Conservation (phyloP, 2,888 invertebrate genomes). For the Philereme transversata region DNA sequence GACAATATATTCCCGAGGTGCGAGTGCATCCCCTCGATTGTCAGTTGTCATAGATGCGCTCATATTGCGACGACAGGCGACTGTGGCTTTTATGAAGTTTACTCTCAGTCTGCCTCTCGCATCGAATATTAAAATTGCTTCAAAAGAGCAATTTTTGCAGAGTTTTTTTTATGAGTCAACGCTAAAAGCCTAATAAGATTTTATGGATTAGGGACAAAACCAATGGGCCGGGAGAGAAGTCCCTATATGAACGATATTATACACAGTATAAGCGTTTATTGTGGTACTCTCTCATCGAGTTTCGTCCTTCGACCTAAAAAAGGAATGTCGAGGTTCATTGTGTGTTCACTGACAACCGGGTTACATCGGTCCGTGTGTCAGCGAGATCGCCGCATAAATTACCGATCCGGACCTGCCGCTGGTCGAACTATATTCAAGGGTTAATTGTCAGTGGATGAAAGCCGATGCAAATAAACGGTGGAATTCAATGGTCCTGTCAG, state of each 20-base stretch:
- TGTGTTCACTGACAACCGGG: conserved; percentile 25
- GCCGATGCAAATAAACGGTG: conserved; percentile 39
- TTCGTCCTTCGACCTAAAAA: conserved; percentile 24
- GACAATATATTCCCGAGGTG: conserved; percentile 22
- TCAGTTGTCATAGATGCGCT: conserved; percentile 35
- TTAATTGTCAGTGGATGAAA: conserved; percentile 38
- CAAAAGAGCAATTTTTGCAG: conserved; percentile 5
- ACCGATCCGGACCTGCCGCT: conserved; percentile 26
- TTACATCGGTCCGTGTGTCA: conserved; percentile 34
- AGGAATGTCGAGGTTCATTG: conserved; percentile 22
- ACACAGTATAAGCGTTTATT: no score
- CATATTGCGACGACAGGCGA: conserved; percentile 17
- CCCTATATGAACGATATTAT: no score
- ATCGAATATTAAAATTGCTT: conserved; percentile 26
- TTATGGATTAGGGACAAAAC: no score
- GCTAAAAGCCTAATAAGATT: no score
- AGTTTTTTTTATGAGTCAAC: no score
- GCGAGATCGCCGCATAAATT: conserved; percentile 41
- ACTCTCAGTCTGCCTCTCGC: conserved; percentile 9
- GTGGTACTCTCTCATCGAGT: conserved; percentile 7
- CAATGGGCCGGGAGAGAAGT: no score
- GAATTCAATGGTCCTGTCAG: conserved; percentile 27
- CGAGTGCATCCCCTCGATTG: conserved; percentile 25
- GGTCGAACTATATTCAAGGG: conserved; percentile 29
- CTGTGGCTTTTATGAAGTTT: conserved; percentile 4